Percentiles rank a stretch among this genome's conserved stretches.
phyloP scores from a whole-genome alignment of 2,113 vertebrate species.

The Climacteris rufus region DNA sequence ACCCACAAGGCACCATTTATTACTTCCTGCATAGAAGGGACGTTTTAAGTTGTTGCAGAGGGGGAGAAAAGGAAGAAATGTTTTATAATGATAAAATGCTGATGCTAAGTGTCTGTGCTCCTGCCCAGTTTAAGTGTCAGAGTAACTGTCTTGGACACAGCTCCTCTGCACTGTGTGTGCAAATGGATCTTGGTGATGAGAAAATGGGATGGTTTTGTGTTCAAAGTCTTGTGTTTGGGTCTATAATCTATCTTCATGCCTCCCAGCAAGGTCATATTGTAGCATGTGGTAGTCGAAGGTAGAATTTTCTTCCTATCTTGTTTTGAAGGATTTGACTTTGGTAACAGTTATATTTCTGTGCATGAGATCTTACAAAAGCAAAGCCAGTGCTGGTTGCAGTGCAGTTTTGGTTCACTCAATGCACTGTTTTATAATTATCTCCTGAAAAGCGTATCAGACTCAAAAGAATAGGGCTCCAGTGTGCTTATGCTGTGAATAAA shows the following conservation, averaged over 20 bases:
- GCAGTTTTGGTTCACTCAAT: neutral
- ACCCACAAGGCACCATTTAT: neutral
- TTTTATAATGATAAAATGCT: neutral
- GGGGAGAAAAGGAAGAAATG: neutral
- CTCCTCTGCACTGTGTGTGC: neutral
- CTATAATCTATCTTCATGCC: neutral
- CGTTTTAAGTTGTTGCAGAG: neutral
- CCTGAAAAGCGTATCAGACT: neutral
- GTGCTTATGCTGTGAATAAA: neutral
- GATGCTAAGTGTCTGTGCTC: neutral
- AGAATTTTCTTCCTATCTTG: neutral
- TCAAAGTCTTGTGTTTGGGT: neutral
- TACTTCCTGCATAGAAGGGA: neutral
- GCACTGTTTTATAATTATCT: neutral
- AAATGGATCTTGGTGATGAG: neutral
- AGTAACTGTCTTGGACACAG: neutral
- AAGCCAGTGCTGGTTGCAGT: neutral
- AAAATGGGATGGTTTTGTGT: neutral
- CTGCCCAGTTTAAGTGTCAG: neutral
- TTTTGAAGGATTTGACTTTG: neutral
- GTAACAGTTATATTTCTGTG: fast-evolving
- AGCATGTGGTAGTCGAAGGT: neutral
- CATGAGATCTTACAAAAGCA: neutral
- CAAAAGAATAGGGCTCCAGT: neutral
- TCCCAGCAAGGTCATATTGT: neutral